Conservation (phyloP, 2,888 invertebrate genomes). For the Schizaphis graminum region DNA sequence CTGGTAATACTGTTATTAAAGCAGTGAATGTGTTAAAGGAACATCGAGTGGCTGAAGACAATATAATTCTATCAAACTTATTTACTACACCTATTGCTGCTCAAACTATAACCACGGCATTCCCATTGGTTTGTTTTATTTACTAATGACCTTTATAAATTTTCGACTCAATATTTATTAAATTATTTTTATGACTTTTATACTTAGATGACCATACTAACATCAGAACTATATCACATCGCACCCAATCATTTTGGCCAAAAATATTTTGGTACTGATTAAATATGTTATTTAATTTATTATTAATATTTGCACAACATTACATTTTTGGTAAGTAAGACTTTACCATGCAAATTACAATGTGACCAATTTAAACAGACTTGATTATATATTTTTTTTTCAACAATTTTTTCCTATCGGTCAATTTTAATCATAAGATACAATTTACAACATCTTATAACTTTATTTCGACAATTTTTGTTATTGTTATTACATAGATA, state of each 20-base stretch:
- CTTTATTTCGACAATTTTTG: constrained; percentile 21
- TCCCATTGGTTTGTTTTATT: constrained; percentile 76
- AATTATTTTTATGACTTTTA: constrained; percentile 35
- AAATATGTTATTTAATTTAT: constrained; percentile 66
- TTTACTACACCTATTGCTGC: constrained; percentile 96
- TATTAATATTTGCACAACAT: constrained; percentile 36
- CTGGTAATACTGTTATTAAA: constrained; percentile 95
- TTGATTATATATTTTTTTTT: constrained; percentile 24
- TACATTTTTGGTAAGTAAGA: constrained; percentile 35
- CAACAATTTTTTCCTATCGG: constrained; percentile 3
- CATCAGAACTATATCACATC: constrained; percentile 93
- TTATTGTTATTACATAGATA: constrained; percentile 50
- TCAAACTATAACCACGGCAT: constrained; percentile 84
- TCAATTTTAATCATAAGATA: constrained; percentile 56
- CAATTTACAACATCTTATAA: constrained; percentile 24
- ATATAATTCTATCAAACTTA: constrained; percentile 96
- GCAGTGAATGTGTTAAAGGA: constrained; percentile 95
- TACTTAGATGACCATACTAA: constrained; percentile 88
- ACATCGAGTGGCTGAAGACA: constrained; percentile 92
- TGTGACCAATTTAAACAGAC: constrained; percentile 62
- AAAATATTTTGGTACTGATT: constrained; percentile 99
- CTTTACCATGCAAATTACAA: constrained; percentile 27
- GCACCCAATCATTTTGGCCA: constrained; percentile 98
- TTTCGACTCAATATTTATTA: neutral
- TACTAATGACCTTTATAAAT: neutral